Evolutionary conservation across 2,797 vertebrate genomes (phyloP).

Genomic region (Schizopygopsis malacanthus): DNA sequence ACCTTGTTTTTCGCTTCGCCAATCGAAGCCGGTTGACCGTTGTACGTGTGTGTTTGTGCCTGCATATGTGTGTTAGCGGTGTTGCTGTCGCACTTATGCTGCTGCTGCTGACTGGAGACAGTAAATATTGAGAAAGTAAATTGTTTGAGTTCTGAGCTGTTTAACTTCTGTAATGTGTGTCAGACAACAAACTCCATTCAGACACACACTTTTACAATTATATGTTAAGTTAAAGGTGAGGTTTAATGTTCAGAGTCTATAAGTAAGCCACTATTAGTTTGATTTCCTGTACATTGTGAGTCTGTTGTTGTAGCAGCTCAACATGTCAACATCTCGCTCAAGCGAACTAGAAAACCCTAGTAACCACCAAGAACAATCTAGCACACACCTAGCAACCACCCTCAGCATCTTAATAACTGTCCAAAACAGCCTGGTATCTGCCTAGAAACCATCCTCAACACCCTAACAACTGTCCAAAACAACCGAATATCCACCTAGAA

Average conservation of each 20-base stretch:
- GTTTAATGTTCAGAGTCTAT: neutral
- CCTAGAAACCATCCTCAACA: too few relatives aligned
- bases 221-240: neutral
- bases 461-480: neutral
- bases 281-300: neutral
- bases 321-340: neutral
- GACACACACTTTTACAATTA: neutral
- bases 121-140: constrained; percentile 17
- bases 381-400: neutral
- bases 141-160: constrained; percentile 10
- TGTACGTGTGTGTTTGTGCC: constrained; percentile 15
- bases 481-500: neutral
- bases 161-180: constrained; percentile 1
- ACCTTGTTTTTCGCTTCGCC: neutral
- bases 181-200: neutral
- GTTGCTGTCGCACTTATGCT: neutral
- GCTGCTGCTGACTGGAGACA: neutral
- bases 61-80: neutral
- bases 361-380: neutral
- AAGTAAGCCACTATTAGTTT: neutral
- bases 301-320: neutral
- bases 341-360: neutral
- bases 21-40: constrained; percentile 15
- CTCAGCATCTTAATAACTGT: neutral
- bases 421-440: neutral